A percentile compares a stretch with the other conserved stretches of the same genome.
Evolutionary conservation across 2,113 vertebrate species (phyloP).

Genomic region (Coregonus clupeaformis): DNA sequence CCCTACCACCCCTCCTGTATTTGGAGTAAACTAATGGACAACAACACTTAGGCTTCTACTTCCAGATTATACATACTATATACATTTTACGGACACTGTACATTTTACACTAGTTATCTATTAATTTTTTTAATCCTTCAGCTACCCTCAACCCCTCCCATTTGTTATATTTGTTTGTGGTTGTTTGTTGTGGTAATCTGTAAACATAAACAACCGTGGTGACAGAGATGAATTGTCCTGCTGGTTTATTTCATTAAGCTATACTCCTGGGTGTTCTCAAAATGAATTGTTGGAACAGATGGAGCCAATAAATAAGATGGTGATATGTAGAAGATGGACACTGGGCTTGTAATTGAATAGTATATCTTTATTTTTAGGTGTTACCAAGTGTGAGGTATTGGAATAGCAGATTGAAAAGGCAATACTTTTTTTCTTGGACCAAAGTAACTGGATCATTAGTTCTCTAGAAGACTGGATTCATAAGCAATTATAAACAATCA

Average conservation of each 20-base stretch:
- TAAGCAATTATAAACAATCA: no score
- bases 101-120: no score
- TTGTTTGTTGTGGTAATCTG: not conserved
- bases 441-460: no score
- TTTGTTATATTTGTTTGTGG: not conserved
- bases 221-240: not conserved
- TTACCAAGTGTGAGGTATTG: conserved; percentile 11
- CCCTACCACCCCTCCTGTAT: no score
- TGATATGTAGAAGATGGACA: conserved; percentile 17
- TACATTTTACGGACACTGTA: no score
- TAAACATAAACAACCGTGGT: not conserved
- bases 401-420: conserved; percentile 45
- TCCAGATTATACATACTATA: no score
- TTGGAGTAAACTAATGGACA: no score
- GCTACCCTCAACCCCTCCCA: not conserved
- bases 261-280: conserved; percentile 7
- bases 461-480: no score
- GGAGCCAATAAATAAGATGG: conserved; percentile 16
- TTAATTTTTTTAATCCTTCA: no score
- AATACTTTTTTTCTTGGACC: no score
- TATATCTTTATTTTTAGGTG: conserved; percentile 37
- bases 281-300: conserved; percentile 46
- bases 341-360: conserved; percentile 38
- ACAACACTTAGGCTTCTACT: no score
- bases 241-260: conserved; percentile 17